Percentiles rank a stretch among this genome's conserved stretches.
phyloP scores from a whole-genome alignment of 2,797 vertebrate genomes.

The Euthynnus affinis region DNA sequence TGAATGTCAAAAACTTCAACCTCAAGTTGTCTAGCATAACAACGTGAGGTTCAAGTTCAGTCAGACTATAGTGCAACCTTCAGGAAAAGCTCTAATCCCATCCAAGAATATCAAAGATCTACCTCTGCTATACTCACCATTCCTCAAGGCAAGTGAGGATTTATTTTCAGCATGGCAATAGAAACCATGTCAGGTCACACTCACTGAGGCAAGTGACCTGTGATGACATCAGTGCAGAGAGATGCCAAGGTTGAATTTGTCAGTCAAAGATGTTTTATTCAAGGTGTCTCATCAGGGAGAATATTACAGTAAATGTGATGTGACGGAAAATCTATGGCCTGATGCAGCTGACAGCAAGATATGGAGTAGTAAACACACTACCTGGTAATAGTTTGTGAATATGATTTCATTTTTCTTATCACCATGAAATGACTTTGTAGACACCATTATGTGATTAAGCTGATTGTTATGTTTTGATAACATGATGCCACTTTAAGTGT shows the following conservation, averaged over 20 bases:
- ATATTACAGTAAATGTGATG: constrained; percentile 1
- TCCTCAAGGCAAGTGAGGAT: background rate
- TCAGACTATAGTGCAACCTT: background rate
- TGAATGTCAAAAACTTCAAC: background rate
- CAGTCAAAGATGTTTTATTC: background rate
- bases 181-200: background rate
- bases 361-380: background rate
- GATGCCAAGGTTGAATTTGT: background rate
- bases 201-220: background rate
- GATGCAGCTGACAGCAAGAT: background rate
- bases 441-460: background rate
- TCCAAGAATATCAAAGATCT: background rate
- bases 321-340: background rate
- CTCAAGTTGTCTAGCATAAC: background rate
- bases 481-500: background rate
- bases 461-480: background rate
- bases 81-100: background rate
- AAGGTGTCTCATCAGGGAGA: background rate
- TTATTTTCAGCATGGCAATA: background rate
- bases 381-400: background rate
- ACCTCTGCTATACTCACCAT: background rate
- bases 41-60: background rate
- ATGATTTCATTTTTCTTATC: background rate
- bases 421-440: background rate
- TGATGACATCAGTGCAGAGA: background rate